These are phyloP conservation scores for Cataglyphis albicans DNA, from an alignment of 2,888 invertebrate species.

Conservation along the genomic window DNA sequence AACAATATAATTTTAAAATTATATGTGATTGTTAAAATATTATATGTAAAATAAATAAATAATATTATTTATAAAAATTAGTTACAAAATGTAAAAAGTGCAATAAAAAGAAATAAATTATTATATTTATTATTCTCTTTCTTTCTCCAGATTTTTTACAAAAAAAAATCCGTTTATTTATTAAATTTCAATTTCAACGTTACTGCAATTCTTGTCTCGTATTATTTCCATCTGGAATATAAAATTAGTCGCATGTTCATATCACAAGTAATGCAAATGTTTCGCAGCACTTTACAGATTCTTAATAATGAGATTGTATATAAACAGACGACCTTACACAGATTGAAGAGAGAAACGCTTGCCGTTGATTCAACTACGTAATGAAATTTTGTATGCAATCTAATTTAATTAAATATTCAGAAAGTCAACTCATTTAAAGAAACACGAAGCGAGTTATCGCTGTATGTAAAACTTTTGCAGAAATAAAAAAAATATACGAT, in stretches of 20 bases:
- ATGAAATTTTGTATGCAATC: slow-evolving; percentile 64
- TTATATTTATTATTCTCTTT: background rate
- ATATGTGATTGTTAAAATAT: background rate
- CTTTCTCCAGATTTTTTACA: background rate
- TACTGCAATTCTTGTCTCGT: background rate
- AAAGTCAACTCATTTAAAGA: slow-evolving; percentile 54
- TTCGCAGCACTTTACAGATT: slow-evolving; percentile 49
- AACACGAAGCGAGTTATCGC: slow-evolving; percentile 51
- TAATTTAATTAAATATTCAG: slow-evolving; percentile 70
- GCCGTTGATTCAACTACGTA: slow-evolving; percentile 47
- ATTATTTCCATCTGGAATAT: background rate
- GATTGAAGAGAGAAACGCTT: slow-evolving; percentile 57
- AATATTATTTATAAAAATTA: background rate
- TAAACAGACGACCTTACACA: slow-evolving; percentile 47
- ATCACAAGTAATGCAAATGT: slow-evolving; percentile 59
- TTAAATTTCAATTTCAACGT: slow-evolving; percentile 25
- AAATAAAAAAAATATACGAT: slow-evolving; percentile 7
- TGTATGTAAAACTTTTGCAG: slow-evolving; percentile 45
- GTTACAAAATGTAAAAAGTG: background rate
- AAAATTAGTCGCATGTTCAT: slow-evolving; percentile 18
- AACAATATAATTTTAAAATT: background rate
- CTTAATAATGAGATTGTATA: slow-evolving; percentile 41
- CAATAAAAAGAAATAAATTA: background rate
- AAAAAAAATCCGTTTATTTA: background rate
- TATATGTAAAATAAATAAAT: slow-evolving; percentile 11